Conservation (phyloP, 2,797 vertebrate species). For the Xerus rutilus region DNA sequence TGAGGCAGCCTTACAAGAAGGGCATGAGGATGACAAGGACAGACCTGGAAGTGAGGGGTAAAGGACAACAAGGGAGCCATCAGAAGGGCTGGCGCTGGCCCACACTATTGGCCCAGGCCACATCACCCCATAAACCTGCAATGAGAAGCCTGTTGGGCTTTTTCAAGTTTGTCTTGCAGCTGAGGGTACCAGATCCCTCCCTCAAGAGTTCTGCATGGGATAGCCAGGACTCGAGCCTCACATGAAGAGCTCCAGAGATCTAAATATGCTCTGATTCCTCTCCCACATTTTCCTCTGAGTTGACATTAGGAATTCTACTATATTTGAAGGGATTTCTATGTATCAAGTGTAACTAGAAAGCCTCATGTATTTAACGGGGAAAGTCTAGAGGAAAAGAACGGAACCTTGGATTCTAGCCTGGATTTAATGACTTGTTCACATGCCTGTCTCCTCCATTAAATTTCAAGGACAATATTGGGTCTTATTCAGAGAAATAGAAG, state of each 20-base stretch:
- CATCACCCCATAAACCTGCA: rapidly evolving
- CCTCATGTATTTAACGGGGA: not conserved
- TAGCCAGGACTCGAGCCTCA: not conserved
- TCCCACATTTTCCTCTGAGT: not conserved
- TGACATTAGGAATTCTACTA: not conserved
- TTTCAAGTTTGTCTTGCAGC: not conserved
- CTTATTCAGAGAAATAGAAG: not conserved
- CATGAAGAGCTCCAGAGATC: not conserved
- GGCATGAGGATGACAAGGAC: not conserved
- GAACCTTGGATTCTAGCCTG: not conserved
- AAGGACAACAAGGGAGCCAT: not conserved
- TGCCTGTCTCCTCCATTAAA: constrained; percentile 25
- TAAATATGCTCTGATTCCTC: not conserved
- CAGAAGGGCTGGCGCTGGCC: not conserved
- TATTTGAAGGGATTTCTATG: not conserved
- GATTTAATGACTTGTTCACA: not conserved
- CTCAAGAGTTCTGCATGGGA: not conserved
- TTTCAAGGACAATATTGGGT: not conserved
- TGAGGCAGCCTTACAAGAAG: not conserved
- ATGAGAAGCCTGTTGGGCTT: not conserved
- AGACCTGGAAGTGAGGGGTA: not conserved
- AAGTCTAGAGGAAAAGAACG: not conserved
- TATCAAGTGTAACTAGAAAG: not conserved
- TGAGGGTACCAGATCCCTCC: not conserved
- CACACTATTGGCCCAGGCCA: not conserved